Percentiles rank a stretch among this genome's conserved stretches.
phyloP scores from a whole-genome alignment of 2,113 vertebrate genomes.

The Hemichromis elongatus region DNA sequence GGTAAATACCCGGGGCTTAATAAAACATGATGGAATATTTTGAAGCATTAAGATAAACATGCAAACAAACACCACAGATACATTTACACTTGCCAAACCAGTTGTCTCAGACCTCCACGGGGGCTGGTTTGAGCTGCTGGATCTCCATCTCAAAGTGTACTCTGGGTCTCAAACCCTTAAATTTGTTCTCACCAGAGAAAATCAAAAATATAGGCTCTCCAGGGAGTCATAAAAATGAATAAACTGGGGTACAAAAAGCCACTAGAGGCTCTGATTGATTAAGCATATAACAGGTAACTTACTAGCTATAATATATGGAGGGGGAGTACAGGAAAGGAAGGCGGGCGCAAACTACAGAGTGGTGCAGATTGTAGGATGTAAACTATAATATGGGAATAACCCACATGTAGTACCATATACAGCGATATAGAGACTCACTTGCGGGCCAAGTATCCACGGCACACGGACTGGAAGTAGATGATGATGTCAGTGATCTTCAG shows the following conservation, averaged over 20 bases:
- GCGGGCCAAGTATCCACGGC: constrained; percentile 92
- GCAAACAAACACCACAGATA: background rate
- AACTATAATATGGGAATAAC: background rate
- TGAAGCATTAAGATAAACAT: background rate
- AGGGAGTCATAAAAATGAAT: background rate
- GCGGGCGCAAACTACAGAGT: fast-evolving
- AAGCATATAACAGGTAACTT: background rate
- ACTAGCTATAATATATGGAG: background rate
- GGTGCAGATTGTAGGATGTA: background rate
- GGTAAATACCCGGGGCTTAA: background rate
- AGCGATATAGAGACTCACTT: constrained; percentile 76
- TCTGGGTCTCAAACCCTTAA: background rate
- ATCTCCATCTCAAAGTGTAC: background rate
- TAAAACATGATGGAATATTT: background rate
- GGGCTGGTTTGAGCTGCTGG: background rate
- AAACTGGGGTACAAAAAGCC: background rate
- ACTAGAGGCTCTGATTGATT: background rate
- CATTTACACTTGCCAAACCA: background rate
- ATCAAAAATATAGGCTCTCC: background rate
- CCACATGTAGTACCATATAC: background rate
- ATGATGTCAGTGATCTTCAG: constrained; percentile 98
- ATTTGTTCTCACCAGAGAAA: background rate
- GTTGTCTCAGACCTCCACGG: fast-evolving
- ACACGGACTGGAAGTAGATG: constrained; percentile 97
- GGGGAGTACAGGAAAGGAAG: background rate